Percentiles rank a stretch among this genome's conserved stretches.
Conservation (phyloP, 2,888 invertebrate species). For the Thera britannica region DNA sequence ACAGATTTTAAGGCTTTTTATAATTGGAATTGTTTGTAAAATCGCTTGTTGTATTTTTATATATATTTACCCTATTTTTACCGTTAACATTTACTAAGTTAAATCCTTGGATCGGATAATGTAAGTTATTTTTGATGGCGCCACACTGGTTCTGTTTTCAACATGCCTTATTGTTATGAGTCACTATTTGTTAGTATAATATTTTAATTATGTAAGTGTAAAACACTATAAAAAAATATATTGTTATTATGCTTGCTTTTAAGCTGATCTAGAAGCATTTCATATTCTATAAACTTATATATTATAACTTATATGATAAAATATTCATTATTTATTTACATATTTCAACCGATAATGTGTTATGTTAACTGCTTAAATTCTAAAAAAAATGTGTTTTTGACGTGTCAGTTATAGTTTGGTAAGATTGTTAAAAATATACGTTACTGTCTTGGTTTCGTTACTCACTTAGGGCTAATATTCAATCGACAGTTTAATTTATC, state of each 20-base stretch:
- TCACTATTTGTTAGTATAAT: not conserved
- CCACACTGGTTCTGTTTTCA: not conserved
- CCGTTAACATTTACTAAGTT: not conserved
- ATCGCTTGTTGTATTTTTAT: slow-evolving; percentile 3
- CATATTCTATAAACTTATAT: no score
- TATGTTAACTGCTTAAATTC: no score
- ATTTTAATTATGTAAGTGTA: not conserved
- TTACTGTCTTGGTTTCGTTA: no score
- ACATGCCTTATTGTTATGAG: not conserved
- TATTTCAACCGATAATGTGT: no score
- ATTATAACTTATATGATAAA: no score
- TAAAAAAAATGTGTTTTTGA: no score
- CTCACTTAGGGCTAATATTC: no score
- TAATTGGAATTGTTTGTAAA: not conserved
- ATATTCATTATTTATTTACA: no score
- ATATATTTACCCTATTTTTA: slow-evolving; percentile 2
- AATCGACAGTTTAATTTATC: no score
- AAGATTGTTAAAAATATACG: no score
- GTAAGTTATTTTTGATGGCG: not conserved
- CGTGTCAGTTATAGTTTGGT: no score
- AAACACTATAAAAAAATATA: not conserved
- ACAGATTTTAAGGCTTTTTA: not conserved
- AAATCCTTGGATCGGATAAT: not conserved
- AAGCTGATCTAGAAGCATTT: not conserved
- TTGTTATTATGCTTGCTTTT: not conserved